Evolutionary conservation across 2,797 vertebrate genomes (phyloP).

Genomic region (Channa striata): DNA sequence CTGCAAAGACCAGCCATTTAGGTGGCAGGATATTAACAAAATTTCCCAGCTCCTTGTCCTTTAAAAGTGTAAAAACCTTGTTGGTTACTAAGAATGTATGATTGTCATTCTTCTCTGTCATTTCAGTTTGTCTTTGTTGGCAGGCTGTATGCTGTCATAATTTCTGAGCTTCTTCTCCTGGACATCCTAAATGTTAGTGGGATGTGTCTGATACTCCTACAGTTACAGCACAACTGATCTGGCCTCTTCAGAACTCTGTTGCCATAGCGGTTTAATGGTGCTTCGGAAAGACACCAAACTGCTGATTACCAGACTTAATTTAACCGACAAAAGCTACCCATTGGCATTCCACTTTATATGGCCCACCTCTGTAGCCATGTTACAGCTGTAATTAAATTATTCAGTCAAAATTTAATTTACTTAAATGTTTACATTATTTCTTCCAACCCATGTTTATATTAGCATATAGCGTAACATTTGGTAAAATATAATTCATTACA

Average conservation of each 20-base stretch:
- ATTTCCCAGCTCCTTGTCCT: conserved; percentile 9
- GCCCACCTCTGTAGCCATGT: conserved; percentile 34
- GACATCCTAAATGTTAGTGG: conserved; percentile 60
- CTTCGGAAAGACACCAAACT: conserved; percentile 53
- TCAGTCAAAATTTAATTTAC: conserved; percentile 7
- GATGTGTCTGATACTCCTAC: conserved; percentile 37
- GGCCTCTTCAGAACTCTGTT: conserved; percentile 44
- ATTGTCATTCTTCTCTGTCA: conserved; percentile 32
- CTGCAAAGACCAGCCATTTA: not conserved
- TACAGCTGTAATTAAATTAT: conserved; percentile 35
- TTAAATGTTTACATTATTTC: conserved; percentile 9
- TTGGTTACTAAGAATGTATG: conserved; percentile 13
- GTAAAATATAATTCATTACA: no score
- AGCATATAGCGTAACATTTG: not conserved
- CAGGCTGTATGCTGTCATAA: conserved; percentile 29
- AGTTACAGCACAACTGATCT: conserved; percentile 40
- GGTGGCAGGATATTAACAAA: conserved; percentile 7
- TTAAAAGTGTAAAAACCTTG: conserved; percentile 31
- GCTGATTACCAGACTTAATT: conserved; percentile 35
- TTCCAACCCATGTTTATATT: not conserved
- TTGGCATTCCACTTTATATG: conserved; percentile 42
- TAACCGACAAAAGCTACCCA: conserved; percentile 45
- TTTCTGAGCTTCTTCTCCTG: conserved; percentile 32
- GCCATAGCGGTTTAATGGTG: conserved; percentile 44
- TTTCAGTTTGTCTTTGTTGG: conserved; percentile 32